phyloP scores from a whole-genome alignment of 2,797 vertebrate species.

The Ptychobarbus kaznakovi region DNA sequence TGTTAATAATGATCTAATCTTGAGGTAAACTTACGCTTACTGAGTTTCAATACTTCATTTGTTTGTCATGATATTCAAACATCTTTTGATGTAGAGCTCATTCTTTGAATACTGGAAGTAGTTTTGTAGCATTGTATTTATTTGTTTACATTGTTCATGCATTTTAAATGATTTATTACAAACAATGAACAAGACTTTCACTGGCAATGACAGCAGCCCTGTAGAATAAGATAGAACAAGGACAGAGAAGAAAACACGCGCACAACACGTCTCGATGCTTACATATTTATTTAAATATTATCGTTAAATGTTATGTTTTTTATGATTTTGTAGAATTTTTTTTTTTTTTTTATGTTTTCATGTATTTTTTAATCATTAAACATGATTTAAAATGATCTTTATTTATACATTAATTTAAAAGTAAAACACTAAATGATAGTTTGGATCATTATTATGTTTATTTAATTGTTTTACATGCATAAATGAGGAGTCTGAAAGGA shows the following conservation, averaged over 20 bases:
- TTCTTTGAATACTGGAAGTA: background rate
- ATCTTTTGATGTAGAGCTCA: background rate
- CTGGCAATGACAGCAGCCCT: background rate
- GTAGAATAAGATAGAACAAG: background rate
- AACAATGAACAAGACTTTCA: background rate
- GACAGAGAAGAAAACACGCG: background rate
- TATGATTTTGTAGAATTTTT: background rate
- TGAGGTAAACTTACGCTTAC: background rate
- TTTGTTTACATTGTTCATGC: background rate
- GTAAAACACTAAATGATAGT: too few species aligned
- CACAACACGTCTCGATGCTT: background rate
- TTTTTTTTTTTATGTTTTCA: background rate
- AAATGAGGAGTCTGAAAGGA: background rate
- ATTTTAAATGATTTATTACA: background rate
- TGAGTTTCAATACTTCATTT: background rate
- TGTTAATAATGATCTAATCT: background rate
- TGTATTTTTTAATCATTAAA: background rate
- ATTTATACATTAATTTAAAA: background rate
- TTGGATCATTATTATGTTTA: background rate
- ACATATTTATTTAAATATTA: background rate
- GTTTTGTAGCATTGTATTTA: background rate
- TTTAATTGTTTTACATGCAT: background rate
- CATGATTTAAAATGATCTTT: background rate
- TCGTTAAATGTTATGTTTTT: background rate
- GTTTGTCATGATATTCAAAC: background rate